Evolutionary conservation across 2,113 vertebrate species (phyloP), one percentile per base, ranked within the genome.

Genomic region (Albula glossodonta): DNA sequence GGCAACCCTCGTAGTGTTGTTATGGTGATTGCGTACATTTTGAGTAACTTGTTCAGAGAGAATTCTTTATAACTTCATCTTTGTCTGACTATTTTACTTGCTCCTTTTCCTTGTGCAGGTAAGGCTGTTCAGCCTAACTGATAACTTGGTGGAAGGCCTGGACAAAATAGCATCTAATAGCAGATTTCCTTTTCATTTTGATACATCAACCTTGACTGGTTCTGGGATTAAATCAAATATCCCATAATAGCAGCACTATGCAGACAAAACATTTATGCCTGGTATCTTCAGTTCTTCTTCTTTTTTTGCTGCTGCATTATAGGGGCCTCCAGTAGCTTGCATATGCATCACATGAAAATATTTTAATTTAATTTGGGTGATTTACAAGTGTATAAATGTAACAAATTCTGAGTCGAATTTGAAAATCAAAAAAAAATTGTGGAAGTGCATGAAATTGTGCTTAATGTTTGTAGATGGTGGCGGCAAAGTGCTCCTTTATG

Each of bases 301-400:
- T 15, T 60, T 60, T 60, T 15, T 60, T 60, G 3, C 12, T 60
- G 31, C 31, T 60, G 56, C 10, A 60, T 60, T 60, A 11, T 13
- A 60, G 56, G 1, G 56, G 17, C 56, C 8, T 60, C 17, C 10
- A 11, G 12, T 60, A 10, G 11, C 56, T 13, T 60, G 11, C 56
- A 3, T 12, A 60, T 60, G 51, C 63, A 78, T 15, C 87, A 82
- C 78, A 60, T 82, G 80, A 63, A 51, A 63, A 80, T 50, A 79
- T 60, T 50, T 41, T 51, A 78, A 84, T 51, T 22, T 60, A 48
- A 80, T 81, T 74, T 48, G 4, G 22, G 83, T 79, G 78, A 85
- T 84, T 87, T 51, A 31, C 84, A 85, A 74, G 84, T 85, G 66
- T 56, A 85, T n/a, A 57, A 85, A 50, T 66, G 12, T 49, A 41